phyloP scores from a whole-genome alignment of 2,888 invertebrate species.

The Philereme transversata region DNA sequence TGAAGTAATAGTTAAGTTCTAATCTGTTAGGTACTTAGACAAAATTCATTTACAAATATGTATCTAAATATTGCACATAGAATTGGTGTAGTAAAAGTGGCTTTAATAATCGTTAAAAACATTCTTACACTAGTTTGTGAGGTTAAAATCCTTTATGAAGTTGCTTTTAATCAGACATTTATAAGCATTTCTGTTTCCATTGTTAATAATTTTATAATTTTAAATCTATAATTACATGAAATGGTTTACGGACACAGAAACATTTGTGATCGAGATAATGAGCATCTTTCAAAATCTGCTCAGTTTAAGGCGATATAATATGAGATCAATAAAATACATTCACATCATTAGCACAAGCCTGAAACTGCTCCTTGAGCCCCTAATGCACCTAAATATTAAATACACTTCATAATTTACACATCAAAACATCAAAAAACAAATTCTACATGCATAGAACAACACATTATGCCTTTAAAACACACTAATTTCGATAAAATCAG shows the following conservation, averaged over 20 bases:
- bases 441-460: conserved; percentile 21
- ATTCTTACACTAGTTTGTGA: conserved; percentile 45
- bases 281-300: conserved; percentile 42
- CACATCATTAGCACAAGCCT: conserved; percentile 49
- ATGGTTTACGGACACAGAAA: conserved; percentile 43
- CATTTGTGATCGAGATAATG: conserved; percentile 47
- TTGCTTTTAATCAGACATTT: conserved; percentile 53
- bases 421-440: conserved; percentile 45
- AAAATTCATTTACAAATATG: conserved; percentile 30
- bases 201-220: conserved; percentile 42
- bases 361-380: conserved; percentile 63
- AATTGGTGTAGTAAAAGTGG: conserved; percentile 36
- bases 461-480: conserved; percentile 33
- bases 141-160: conserved; percentile 39
- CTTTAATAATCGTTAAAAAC: conserved; percentile 53
- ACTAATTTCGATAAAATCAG: conserved; percentile 45
- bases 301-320: conserved; percentile 48
- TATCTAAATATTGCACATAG: conserved; percentile 38
- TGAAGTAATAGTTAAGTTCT: conserved; percentile 48
- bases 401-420: conserved; percentile 58
- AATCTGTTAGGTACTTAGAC: conserved; percentile 23
- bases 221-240: conserved; percentile 33
- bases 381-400: conserved; percentile 43
- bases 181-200: conserved; percentile 46
- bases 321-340: conserved; percentile 67